Percentiles rank a stretch among this genome's conserved stretches.
Conservation (phyloP, 2,888 invertebrate species). For the Lordiphosa andalusiaca region DNA sequence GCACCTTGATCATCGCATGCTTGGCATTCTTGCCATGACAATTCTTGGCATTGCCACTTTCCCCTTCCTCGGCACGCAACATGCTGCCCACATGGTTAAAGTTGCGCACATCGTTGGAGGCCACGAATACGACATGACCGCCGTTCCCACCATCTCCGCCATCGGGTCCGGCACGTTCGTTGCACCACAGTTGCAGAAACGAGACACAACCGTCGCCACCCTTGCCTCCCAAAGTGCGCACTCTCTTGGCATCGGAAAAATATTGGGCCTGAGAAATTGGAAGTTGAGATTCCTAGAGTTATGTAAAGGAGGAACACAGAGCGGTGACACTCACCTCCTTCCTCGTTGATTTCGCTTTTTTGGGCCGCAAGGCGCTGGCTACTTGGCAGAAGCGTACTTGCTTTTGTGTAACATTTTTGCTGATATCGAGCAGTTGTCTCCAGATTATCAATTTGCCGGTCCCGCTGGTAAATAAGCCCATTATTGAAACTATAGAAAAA, state of each 20-base stretch:
- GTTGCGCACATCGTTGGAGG: constrained; percentile 85
- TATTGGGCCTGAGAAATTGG: constrained; percentile 80
- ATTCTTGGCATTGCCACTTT: constrained; percentile 86
- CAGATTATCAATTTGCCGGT: constrained; percentile 29
- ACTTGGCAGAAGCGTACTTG: constrained; percentile 40
- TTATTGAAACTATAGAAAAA: neutral
- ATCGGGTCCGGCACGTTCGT: constrained; percentile 91
- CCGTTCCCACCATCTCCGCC: constrained; percentile 96
- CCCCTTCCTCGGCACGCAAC: constrained; percentile 86
- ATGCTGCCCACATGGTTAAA: constrained; percentile 85
- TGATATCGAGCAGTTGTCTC: constrained; percentile 20
- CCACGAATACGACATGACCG: constrained; percentile 94
- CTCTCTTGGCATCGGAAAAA: constrained; percentile 87
- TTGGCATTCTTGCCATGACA: constrained; percentile 91
- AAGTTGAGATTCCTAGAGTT: neutral
- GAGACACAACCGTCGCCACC: constrained; percentile 97
- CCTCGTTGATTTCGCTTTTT: constrained; percentile 80
- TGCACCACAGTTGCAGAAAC: constrained; percentile 89
- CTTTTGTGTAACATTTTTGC: constrained; percentile 8
- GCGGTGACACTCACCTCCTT: constrained; percentile 73
- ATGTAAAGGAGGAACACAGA: neutral
- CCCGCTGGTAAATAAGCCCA: neutral
- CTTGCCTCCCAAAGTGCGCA: constrained; percentile 88
- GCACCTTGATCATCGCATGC: constrained; percentile 88
- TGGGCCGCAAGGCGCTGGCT: constrained; percentile 79